Evolutionary conservation across 2,797 vertebrate genomes (phyloP), one percentile per base, ranked within the genome.

Genomic region (Galagoides demidoff): DNA sequence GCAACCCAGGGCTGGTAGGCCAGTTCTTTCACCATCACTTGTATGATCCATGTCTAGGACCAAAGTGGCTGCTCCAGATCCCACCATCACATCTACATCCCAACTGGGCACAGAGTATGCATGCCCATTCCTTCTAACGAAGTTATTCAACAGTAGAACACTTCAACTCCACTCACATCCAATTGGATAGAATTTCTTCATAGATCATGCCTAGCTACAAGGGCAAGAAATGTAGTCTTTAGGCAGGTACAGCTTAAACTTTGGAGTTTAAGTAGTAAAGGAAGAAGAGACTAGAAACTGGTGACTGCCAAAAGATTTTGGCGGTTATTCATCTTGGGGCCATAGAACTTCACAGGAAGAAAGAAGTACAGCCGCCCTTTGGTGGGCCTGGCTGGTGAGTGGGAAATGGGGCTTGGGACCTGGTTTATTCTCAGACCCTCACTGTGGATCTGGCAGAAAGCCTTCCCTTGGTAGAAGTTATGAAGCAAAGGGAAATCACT

Each of bases 331-430:
- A 0, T 19, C 68, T n/a, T 34, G 45, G 13, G 55, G 43, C 55
- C 63, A 9, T 11, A 10, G 68, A 52, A n/a, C 76, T 29, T 68
- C 7, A 31, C 22, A 14, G 73, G 11, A n/a, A 16, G 63, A 29
- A 45, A 39, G 13, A 12, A 13, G 23, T 9, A 12, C 12, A 1
- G 73, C 82, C 4, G 3, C 0, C 29, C 34, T 45, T n/a, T 20
- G 10, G 70, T 22, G 0, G 0, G 27, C 25, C 55, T 7, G 27
- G 39, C 49, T 52, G n/a, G 20, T 1, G n/a, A 9, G 13, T 4
- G 4, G 25, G 52, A 37, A 8, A 13, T 1, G 16, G 7, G 23
- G 0, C 49, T 17, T 34, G 11, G 3, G 4, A n/a, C 3, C 17
- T 0, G 23, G n/a, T 2, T 39, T 55, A 22, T 63, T 22, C 34